Base-by-base conservation (phyloP, 2,888 invertebrate species). In the Spisula solida region DNA sequence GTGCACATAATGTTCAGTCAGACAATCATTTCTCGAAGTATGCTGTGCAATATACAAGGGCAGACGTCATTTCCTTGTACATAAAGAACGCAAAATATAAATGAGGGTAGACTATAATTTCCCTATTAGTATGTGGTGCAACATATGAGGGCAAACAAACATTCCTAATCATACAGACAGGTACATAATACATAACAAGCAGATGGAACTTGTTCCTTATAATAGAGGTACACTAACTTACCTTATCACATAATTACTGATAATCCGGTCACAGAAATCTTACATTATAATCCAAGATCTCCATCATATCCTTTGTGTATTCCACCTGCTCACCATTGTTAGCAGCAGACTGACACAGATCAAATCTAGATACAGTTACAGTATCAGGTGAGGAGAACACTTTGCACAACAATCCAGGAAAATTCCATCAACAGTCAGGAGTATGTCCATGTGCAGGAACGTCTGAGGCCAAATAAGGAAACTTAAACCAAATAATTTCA, bases 241-340 rank as follows among this genome's bases (percentile, higher is more conserved):
- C 60, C 60, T 66, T 66, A 66, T 66, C 60, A 66, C 60, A 66
- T 66, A n/a, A 66, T 66, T 66, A 66, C 60, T 66, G 60, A 66
- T 66, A 66, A 66, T 25, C n/a, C n/a, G 6, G 60, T 25, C 20
- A 25, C 25, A 10, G 25, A 25, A 25, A n/a, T 66, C 60, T 66
- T 10, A 66, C 10, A 10, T 66, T n/a, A n/a, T n/a, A n/a, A 66
- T 66, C 25, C 60, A 25, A 66, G 25, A 66, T n/a, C 60, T 66
- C 60, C 60, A 25, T 66, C 25, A 66, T n/a, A 25, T 66, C 0
- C n/a, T n/a, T n/a, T 10, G 25, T 66, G 25, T 66, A 66, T 66
- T 66, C 60, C 60, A 66, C 60, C 60, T 66, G 60, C 25, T 66
- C 25, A 25, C 25, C 60, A 66, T 66, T 66, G 60, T 66, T 66